Conservation (phyloP, 2,797 vertebrate species). For the Chiloscyllium punctatum region DNA sequence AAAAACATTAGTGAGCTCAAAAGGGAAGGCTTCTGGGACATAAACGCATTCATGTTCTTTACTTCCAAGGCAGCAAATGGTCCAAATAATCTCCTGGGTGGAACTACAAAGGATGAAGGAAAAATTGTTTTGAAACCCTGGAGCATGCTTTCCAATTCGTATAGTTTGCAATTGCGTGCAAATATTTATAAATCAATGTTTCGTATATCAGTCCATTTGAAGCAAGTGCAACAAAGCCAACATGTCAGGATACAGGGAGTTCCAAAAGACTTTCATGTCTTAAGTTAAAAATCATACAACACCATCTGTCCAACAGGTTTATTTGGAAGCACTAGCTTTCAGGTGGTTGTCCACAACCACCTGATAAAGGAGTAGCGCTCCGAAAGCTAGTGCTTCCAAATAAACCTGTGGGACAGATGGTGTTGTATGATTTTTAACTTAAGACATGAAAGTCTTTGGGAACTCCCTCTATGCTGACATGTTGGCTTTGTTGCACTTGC, state of each 20-base stretch:
- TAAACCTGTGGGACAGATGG: no score
- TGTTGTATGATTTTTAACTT: no score
- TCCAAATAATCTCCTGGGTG: not conserved
- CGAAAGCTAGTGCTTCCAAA: no score
- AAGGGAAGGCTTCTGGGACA: not conserved
- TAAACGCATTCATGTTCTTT: not conserved
- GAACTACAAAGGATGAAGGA: not conserved
- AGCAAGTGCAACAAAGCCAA: not conserved
- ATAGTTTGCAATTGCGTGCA: not conserved
- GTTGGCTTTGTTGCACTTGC: not conserved
- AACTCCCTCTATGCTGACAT: not conserved
- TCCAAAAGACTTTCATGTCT: not conserved
- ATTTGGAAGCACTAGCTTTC: no score
- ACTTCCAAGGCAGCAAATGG: not conserved
- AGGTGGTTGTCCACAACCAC: no score
- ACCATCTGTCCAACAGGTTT: no score
- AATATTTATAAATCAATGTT: not conserved
- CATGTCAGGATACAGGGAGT: not conserved
- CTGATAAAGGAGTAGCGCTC: no score
- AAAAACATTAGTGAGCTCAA: not conserved
- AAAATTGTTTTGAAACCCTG: not conserved
- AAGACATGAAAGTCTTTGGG: not conserved
- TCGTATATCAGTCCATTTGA: not conserved
- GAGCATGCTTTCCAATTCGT: not conserved
- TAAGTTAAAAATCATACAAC: not conserved